A percentile compares a stretch with the other conserved stretches of the same genome.
Evolutionary conservation across 2,888 invertebrate genomes (phyloP).

Genomic region (Caradrina kadenii): DNA sequence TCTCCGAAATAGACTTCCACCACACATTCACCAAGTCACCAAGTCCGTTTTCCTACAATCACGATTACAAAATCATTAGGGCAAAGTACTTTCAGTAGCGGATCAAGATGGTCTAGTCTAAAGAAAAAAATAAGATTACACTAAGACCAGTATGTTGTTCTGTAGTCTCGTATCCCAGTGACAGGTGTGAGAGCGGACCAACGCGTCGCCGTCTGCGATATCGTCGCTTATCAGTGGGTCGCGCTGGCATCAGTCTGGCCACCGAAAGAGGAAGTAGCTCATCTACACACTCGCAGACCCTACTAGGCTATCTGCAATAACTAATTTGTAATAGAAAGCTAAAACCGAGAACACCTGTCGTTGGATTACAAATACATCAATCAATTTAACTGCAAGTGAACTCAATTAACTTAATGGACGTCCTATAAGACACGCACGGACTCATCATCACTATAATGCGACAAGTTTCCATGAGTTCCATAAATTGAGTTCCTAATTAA

Average conservation of each 20-base stretch:
- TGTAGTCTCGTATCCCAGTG: constrained; percentile 32
- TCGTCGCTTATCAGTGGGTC: constrained; percentile 35
- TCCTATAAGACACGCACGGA: not conserved
- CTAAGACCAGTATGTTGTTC: not conserved
- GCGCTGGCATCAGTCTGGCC: constrained; percentile 12
- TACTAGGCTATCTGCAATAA: constrained; percentile 3
- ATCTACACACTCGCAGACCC: constrained; percentile 36
- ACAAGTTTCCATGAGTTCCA: not conserved
- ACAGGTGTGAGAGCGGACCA: constrained; percentile 46
- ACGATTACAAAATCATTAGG: not conserved
- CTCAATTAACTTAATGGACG: constrained; percentile 5
- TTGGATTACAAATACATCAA: not conserved
- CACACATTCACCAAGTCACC: not conserved
- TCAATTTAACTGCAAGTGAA: not conserved
- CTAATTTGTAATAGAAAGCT: not conserved
- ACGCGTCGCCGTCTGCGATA: constrained; percentile 13
- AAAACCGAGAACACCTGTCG: constrained; percentile 3
- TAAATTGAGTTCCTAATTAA: not conserved
- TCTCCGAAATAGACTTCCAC: constrained; percentile 1
- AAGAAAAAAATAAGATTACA: constrained; percentile 35
- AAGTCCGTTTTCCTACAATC: not conserved
- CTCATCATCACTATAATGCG: constrained; percentile 5
- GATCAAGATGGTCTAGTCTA: not conserved
- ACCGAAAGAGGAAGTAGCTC: constrained; percentile 42
- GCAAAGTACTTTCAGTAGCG: not conserved